phyloP scores from a whole-genome alignment of 2,888 invertebrate genomes.

The Pyrgus malvae region DNA sequence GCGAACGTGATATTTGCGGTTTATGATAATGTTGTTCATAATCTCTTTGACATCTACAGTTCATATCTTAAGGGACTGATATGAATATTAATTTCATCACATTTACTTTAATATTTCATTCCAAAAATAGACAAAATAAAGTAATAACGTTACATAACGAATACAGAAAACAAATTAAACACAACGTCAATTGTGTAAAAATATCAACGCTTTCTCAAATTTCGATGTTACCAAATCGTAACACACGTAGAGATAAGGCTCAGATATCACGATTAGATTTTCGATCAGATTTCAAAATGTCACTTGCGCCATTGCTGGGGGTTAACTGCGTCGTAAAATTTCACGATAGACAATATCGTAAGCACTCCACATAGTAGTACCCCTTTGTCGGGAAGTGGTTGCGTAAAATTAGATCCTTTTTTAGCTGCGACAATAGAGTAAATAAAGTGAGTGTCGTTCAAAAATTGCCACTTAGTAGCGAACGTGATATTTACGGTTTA shows the following conservation, averaged over 20 bases:
- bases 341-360: conserved; percentile 35
- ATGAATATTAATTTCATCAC: too few relatives aligned
- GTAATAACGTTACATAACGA: too few relatives aligned
- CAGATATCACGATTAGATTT: conserved; percentile 25
- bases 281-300: conserved; percentile 28
- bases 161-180: not conserved
- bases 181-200: not conserved
- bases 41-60: too few relatives aligned
- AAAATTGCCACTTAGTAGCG: not conserved
- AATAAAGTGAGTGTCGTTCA: conserved; percentile 5
- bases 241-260: conserved; percentile 1
- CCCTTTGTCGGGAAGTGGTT: conserved; percentile 17
- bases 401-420: conserved; percentile 23
- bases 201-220: not conserved
- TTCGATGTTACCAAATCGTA: not conserved
- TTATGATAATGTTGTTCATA: too few relatives aligned
- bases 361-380: conserved; percentile 26
- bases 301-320: conserved; percentile 26
- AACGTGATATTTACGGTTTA: not conserved
- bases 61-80: too few relatives aligned
- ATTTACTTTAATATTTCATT: too few relatives aligned
- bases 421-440: conserved; percentile 12
- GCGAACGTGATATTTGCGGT: not conserved
- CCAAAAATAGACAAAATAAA: too few relatives aligned
- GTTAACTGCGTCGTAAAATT: conserved; percentile 35